phyloP scores from a whole-genome alignment of 2,888 invertebrate species.

The Synanthedon tipuliformis region DNA sequence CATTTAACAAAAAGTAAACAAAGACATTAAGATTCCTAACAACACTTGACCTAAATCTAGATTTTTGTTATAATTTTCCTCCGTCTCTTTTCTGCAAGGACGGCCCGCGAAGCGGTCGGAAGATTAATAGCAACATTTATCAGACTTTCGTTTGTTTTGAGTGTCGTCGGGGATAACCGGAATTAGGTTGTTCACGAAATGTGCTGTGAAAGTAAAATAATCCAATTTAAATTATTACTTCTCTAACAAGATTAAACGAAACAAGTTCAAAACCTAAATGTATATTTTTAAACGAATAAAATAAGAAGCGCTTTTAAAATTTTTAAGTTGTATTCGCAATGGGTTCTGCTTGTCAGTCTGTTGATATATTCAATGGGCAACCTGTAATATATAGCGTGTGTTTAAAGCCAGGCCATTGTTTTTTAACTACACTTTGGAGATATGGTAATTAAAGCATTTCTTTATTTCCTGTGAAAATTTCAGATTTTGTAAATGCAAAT shows the following conservation, averaged over 20 bases:
- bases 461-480: too few relatives aligned
- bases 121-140: slow-evolving; percentile 59
- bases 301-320: too few relatives aligned
- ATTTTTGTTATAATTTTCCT: slow-evolving; percentile 30
- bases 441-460: too few relatives aligned
- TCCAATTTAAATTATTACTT: slow-evolving; percentile 46
- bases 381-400: too few relatives aligned
- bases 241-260: slow-evolving; percentile 6
- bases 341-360: too few relatives aligned
- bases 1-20: slow-evolving; percentile 5
- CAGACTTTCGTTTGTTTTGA: slow-evolving; percentile 62
- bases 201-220: slow-evolving; percentile 44
- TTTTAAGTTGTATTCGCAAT: too few relatives aligned
- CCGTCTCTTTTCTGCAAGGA: slow-evolving; percentile 26
- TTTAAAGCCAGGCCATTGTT: too few relatives aligned
- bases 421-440: too few relatives aligned
- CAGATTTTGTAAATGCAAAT: too few relatives aligned
- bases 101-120: slow-evolving; percentile 27
- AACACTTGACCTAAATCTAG: slow-evolving; percentile 31
- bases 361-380: too few relatives aligned
- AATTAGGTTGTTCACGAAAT: slow-evolving; percentile 51
- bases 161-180: slow-evolving; percentile 51
- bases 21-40: slow-evolving; percentile 13
- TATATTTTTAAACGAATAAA: too few relatives aligned
- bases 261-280: neutral